Evolutionary conservation across 2,113 vertebrate genomes (phyloP).

Genomic region (Isichthys henryi): DNA sequence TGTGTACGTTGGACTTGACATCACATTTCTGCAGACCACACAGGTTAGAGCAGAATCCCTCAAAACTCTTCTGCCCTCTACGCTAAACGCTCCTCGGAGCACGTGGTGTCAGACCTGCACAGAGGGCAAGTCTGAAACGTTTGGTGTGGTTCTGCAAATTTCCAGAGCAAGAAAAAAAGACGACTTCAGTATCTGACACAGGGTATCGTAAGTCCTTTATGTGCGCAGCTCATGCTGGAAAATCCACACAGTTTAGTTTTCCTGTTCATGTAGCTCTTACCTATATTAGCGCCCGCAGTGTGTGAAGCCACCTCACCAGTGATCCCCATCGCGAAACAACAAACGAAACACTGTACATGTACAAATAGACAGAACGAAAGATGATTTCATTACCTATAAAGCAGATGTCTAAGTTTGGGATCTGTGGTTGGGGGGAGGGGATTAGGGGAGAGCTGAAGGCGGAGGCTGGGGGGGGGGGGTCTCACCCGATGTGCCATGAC

Average conservation of each 20-base stretch:
- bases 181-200: constrained; percentile 45
- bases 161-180: constrained; percentile 41
- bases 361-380: constrained; percentile 69
- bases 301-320: constrained; percentile 40
- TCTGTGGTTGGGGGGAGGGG: not conserved
- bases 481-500: constrained; percentile 69
- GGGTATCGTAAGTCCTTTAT: constrained; percentile 56
- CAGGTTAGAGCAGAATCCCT: constrained; percentile 74
- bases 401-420: constrained; percentile 37
- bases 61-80: constrained; percentile 90
- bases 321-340: constrained; percentile 51
- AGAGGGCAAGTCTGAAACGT: constrained; percentile 70
- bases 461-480: constrained; percentile 51
- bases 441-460: not conserved
- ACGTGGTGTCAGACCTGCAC: constrained; percentile 77
- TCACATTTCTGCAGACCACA: constrained; percentile 89
- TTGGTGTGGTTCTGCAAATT: constrained; percentile 58
- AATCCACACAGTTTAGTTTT: not conserved
- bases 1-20: constrained; percentile 69
- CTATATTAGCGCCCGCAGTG: constrained; percentile 37
- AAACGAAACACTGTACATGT: constrained; percentile 59
- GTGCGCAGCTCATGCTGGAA: not conserved
- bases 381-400: constrained; percentile 73
- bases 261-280: not conserved
- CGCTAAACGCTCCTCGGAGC: constrained; percentile 83